phyloP scores from a whole-genome alignment of 64 coral and sea anemone genomes.

The Porites australiensis region DNA sequence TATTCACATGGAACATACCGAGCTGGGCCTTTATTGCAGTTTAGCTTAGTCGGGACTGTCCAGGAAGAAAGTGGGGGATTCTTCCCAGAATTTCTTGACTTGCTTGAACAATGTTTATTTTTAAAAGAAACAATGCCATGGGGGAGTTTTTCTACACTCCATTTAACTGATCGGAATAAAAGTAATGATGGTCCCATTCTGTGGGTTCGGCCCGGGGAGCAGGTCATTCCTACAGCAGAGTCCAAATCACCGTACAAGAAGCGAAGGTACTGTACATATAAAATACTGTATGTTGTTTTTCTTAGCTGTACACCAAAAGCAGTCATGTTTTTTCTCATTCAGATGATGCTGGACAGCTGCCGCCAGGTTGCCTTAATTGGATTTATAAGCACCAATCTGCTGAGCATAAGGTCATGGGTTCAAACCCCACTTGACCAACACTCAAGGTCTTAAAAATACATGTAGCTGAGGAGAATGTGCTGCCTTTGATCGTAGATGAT shows the following conservation, averaged over 20 bases:
- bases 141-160: constrained; percentile 88
- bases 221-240: constrained; percentile 92
- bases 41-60: constrained; percentile 95
- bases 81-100: constrained; percentile 93
- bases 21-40: constrained; percentile 91
- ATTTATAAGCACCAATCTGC: too few species aligned
- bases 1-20: constrained; percentile 91
- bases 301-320: not conserved
- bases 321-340: not conserved
- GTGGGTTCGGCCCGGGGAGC: constrained; percentile 97
- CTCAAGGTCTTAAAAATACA: too few species aligned
- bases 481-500: too few species aligned
- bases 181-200: constrained; percentile 99
- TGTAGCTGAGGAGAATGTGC: too few species aligned
- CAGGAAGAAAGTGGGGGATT: constrained; percentile 97
- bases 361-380: too few species aligned
- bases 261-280: constrained; percentile 70
- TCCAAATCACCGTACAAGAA: constrained; percentile 86
- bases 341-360: too few species aligned
- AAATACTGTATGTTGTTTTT: not conserved
- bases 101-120: constrained; percentile 94
- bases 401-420: too few species aligned
- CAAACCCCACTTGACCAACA: too few species aligned
- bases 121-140: constrained; percentile 98
- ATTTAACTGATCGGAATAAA: constrained; percentile 71